Evolutionary conservation across 2,888 invertebrate genomes (phyloP).

Genomic region (Volucella inanis): DNA sequence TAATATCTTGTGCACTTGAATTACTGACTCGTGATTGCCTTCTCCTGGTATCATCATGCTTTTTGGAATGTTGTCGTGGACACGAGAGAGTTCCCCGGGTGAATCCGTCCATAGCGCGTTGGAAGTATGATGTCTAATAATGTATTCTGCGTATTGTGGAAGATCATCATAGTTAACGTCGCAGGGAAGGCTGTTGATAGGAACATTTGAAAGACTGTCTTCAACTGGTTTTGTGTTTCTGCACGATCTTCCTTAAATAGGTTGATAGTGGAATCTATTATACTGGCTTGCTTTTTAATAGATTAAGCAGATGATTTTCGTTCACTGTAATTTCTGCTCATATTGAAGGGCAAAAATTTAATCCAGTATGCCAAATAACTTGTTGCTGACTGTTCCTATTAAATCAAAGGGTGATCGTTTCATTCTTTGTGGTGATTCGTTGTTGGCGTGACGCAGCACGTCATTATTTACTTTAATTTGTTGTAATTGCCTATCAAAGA

Average conservation of each 20-base stretch:
- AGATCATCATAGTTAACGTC: slow-evolving; percentile 11
- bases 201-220: neutral
- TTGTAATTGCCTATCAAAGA: slow-evolving; percentile 3
- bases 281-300: too few species aligned
- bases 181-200: neutral
- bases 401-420: slow-evolving; percentile 10
- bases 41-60: too few species aligned
- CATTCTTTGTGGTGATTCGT: neutral
- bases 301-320: neutral
- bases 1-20: slow-evolving; percentile 10
- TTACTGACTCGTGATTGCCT: slow-evolving; percentile 17
- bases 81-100: too few species aligned
- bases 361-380: too few species aligned
- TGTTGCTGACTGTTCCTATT: slow-evolving; percentile 12
- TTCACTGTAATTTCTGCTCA: slow-evolving; percentile 9
- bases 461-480: slow-evolving; percentile 12
- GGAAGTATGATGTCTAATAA: neutral
- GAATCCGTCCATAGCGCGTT: neutral
- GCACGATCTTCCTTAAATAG: too few species aligned
- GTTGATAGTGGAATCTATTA: too few species aligned
- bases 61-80: too few species aligned
- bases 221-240: too few species aligned
- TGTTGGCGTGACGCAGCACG: slow-evolving; percentile 4
- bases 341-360: too few species aligned
- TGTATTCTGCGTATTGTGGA: slow-evolving; percentile 7